These are phyloP conservation scores for Cromileptes altivelis DNA, from an alignment of 2,113 vertebrate genomes.

Conservation along the genomic window DNA sequence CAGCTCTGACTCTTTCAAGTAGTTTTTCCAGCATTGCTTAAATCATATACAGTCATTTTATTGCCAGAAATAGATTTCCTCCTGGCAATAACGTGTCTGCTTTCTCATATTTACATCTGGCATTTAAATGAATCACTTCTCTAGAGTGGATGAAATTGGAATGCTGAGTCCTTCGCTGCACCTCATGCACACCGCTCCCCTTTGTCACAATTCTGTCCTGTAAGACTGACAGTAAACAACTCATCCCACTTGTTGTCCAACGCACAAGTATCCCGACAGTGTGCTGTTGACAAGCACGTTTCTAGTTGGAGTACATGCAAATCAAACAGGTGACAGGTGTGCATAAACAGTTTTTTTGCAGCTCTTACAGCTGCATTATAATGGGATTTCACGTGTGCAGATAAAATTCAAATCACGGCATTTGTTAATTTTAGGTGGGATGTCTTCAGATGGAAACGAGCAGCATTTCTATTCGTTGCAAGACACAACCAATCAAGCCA, in stretches of 20 bases:
- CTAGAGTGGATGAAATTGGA: not conserved
- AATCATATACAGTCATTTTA: too few species aligned
- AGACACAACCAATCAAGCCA: not conserved
- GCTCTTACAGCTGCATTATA: not conserved
- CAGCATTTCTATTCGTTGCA: not conserved
- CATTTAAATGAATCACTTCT: constrained; percentile 1
- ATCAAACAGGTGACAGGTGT: constrained; percentile 13
- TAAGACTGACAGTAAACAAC: constrained; percentile 29
- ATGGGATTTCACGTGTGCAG: not conserved
- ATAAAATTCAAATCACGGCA: not conserved
- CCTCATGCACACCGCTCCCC: not conserved
- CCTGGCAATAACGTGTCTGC: not conserved
- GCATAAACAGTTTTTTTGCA: not conserved
- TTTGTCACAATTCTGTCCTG: constrained; percentile 19
- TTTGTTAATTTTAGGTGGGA: not conserved
- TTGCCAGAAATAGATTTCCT: constrained; percentile 1
- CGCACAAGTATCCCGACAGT: not conserved
- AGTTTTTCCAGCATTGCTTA: too few species aligned
- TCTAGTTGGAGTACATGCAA: not conserved
- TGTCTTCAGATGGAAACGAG: not conserved
- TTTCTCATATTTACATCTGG: not conserved
- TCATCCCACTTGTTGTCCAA: not conserved
- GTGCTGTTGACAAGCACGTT: not conserved
- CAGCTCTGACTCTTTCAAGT: too few species aligned
- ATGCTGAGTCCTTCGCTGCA: not conserved